A percentile compares a stretch with the other conserved stretches of the same genome.
phyloP scores from a whole-genome alignment of 2,113 vertebrate species.

The Atrichornis clamosus region DNA sequence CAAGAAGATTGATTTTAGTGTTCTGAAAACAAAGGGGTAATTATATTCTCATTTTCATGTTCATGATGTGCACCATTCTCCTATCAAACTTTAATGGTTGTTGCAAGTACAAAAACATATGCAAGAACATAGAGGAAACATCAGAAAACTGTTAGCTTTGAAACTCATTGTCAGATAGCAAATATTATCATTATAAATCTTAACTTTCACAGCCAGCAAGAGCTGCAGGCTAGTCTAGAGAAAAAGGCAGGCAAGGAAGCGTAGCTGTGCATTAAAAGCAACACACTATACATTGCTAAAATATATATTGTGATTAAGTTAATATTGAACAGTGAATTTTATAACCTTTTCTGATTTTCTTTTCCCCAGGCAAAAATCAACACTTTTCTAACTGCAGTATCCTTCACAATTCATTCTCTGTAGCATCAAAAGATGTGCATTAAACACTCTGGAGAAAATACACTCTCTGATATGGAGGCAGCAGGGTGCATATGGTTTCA shows the following conservation, averaged over 20 bases:
- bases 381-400: conserved; percentile 9
- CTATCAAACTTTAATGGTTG: conserved; percentile 53
- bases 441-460: not conserved
- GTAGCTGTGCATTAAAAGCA: not conserved
- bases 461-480: not conserved
- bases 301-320: conserved; percentile 45
- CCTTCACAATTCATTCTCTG: conserved; percentile 9
- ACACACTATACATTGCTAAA: not conserved
- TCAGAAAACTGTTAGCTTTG: conserved; percentile 26
- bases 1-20: conserved; percentile 48
- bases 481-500: not conserved
- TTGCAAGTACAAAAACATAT: conserved; percentile 35
- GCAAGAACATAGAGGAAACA: conserved; percentile 28
- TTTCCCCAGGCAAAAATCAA: conserved; percentile 36
- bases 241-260: not conserved
- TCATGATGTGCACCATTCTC: conserved; percentile 49
- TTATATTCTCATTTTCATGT: conserved; percentile 59
- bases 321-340: conserved; percentile 40
- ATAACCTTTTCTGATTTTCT: conserved; percentile 24
- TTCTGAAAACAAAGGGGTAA: conserved; percentile 53
- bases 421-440: conserved; percentile 19
- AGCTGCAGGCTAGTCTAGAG: conserved; percentile 34
- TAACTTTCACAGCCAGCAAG: not conserved
- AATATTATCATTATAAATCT: conserved; percentile 45
- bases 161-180: conserved; percentile 42